Conservation (phyloP, 2,113 vertebrate genomes). For the Syrrhaptes paradoxus region DNA sequence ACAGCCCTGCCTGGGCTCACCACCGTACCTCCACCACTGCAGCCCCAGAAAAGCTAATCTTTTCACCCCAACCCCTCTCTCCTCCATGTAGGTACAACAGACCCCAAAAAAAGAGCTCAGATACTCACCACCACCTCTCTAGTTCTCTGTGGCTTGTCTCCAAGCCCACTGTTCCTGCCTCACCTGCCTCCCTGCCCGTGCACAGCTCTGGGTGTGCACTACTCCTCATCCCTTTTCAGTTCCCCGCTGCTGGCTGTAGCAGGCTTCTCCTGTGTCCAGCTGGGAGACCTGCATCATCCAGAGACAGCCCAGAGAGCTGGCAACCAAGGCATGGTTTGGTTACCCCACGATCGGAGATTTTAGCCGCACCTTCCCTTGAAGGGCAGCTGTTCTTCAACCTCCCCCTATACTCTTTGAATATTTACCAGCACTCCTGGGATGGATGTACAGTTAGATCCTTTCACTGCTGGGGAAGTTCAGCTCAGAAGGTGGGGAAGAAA, state of each 20-base stretch:
- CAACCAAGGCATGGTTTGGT: neutral
- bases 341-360: neutral
- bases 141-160: neutral
- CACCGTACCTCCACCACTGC: neutral
- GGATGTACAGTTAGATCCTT: neutral
- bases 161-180: neutral
- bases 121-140: neutral
- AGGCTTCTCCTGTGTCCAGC: neutral
- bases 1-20: neutral
- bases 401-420: neutral
- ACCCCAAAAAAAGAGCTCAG: neutral
- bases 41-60: neutral
- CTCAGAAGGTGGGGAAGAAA: accelerated
- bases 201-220: neutral
- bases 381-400: neutral
- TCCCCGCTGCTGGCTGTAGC: neutral
- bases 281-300: neutral
- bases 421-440: neutral
- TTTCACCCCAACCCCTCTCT: neutral
- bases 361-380: neutral
- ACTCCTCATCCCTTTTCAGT: neutral
- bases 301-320: neutral
- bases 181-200: neutral
- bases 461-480: neutral
- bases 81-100: neutral